Evolutionary conservation across 2,113 vertebrate genomes (phyloP), one percentile per base, ranked within the genome.

Genomic region (Pteropus alecto): DNA sequence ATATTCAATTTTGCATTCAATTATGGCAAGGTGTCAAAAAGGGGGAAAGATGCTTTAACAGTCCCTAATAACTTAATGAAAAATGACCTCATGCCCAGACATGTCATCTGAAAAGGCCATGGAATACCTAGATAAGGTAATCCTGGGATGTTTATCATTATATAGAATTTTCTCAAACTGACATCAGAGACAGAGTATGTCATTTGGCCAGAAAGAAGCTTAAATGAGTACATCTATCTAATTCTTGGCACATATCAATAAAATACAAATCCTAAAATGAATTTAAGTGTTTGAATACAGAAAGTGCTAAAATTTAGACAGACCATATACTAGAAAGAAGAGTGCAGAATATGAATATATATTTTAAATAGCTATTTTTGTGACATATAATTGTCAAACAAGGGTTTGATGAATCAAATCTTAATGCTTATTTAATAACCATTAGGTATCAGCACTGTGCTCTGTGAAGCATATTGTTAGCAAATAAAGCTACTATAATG

Each of bases 31-130:
- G 38, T 86, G 61, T 93, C 95, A 94, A 77, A 96, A 95, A 43
- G n/a, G 71, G 81, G 70, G 13, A 86, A 97, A 85, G 79, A 96
- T 83, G 85, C 14, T 94, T 96, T 94, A 93, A 94, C 56, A 94
- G 61, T 73, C 60, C 46, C 71, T 96, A 97, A 94, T 96, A 97
- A 96, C 88, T 95, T 97, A 96, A 98, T 97, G 95, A 91, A 97
- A 97, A 97, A 94, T 97, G 97, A 96, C 94, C 97, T 96, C 67
- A 96, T 96, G 96, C 85, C 87, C 97, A 97, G 93, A 91, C 88
- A 91, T 90, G 96, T 90, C 95, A 96, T 96, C 54, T 79, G 87
- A 96, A 96, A 97, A 86, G 93, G 82, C 71, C 91, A 91, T 95
- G 90, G 94, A 95, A 85, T 78, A 94, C 65, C 93, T 82, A 96